Evolutionary conservation across 2,888 invertebrate species (phyloP).

Genomic region (Drepana falcataria): DNA sequence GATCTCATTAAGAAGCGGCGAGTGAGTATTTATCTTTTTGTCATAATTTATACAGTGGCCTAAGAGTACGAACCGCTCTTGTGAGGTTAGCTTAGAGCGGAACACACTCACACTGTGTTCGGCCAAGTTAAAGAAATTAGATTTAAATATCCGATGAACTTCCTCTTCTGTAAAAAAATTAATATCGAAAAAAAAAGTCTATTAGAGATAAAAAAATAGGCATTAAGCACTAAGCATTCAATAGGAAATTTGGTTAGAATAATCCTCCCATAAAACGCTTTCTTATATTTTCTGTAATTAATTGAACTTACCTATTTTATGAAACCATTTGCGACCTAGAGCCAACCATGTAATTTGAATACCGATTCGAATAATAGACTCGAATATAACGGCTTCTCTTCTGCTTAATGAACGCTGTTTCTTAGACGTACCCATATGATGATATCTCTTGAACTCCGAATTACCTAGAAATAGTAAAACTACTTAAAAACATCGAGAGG

Average conservation of each 20-base stretch:
- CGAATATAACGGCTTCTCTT: slow-evolving; percentile 72
- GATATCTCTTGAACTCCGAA: slow-evolving; percentile 58
- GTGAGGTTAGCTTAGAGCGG: slow-evolving; percentile 14
- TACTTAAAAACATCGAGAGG: no score
- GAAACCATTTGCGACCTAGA: slow-evolving; percentile 67
- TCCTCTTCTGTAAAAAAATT: slow-evolving; percentile 63
- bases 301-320: slow-evolving; percentile 66
- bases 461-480: slow-evolving; percentile 26
- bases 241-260: no score
- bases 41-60: slow-evolving; percentile 57
- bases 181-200: neutral
- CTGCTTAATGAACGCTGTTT: slow-evolving; percentile 66
- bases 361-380: slow-evolving; percentile 66
- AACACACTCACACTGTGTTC: slow-evolving; percentile 39
- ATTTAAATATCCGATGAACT: slow-evolving; percentile 74
- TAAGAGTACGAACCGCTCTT: slow-evolving; percentile 36
- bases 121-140: slow-evolving; percentile 68
- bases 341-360: slow-evolving; percentile 79
- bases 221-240: no score
- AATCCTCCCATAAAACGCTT: no score
- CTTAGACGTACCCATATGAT: slow-evolving; percentile 69
- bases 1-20: slow-evolving; percentile 71
- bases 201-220: neutral
- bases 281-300: neutral
- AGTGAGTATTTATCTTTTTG: slow-evolving; percentile 62